These are phyloP conservation scores for Ifrita kowaldi DNA, from an alignment of 2,113 vertebrate genomes.

Conservation along the genomic window DNA sequence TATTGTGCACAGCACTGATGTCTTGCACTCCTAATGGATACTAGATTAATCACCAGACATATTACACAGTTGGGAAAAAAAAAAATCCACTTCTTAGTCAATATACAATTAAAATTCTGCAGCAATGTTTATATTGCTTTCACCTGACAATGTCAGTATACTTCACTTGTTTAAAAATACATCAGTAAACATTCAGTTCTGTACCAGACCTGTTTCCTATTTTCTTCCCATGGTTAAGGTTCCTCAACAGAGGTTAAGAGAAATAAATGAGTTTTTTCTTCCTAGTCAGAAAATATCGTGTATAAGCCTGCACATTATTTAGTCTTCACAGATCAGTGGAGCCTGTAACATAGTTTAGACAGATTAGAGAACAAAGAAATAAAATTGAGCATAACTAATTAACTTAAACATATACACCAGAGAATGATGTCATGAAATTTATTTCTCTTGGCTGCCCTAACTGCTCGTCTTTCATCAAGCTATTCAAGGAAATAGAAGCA, in stretches of 20 bases:
- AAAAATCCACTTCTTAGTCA: not conserved
- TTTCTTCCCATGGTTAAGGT: not conserved
- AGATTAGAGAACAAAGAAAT: conserved; percentile 35
- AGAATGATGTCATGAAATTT: not conserved
- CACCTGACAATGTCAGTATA: not conserved
- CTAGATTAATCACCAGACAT: conserved; percentile 6
- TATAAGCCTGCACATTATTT: conserved; percentile 30
- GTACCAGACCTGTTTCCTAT: not conserved
- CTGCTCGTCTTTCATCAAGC: not conserved
- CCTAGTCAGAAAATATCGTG: not conserved
- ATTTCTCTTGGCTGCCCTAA: conserved; percentile 2
- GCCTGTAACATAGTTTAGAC: conserved; percentile 26
- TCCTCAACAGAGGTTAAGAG: not conserved
- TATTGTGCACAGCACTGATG: not conserved
- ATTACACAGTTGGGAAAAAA: not conserved
- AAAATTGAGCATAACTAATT: conserved; percentile 25
- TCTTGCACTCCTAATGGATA: not conserved
- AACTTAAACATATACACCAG: not conserved
- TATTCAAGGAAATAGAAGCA: not conserved
- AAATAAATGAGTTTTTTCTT: conserved; percentile 13
- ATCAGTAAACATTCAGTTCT: not conserved
- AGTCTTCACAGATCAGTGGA: conserved; percentile 39
- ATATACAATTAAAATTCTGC: not conserved
- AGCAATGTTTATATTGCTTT: not conserved
- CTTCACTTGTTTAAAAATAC: conserved; percentile 14